Percentiles rank a stretch among this genome's conserved stretches.
These are phyloP conservation scores for Parnassius smintheus DNA, from an alignment of 2,888 invertebrate genomes.

Conservation along the genomic window DNA sequence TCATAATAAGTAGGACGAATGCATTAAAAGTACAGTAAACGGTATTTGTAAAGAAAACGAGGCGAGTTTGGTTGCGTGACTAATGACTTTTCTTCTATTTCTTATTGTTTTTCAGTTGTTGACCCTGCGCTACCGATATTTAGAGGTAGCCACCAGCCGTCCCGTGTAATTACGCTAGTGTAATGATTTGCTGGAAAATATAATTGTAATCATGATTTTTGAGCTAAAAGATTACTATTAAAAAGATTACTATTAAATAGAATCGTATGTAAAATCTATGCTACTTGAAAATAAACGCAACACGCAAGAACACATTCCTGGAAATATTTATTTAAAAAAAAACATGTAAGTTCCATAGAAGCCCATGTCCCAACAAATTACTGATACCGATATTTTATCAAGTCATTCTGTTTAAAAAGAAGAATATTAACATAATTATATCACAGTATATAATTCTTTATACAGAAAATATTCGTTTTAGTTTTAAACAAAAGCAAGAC, in stretches of 20 bases:
- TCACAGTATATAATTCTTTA: no score
- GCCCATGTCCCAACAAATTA: no score
- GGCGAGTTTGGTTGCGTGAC: conserved; percentile 63
- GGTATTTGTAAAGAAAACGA: conserved; percentile 30
- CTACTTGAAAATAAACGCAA: no score
- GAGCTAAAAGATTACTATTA: conserved; percentile 6
- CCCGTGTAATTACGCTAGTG: conserved; percentile 61
- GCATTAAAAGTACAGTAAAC: conserved; percentile 42
- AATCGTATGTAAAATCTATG: no score
- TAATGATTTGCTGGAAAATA: conserved; percentile 64
- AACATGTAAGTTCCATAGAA: no score
- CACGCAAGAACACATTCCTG: no score
- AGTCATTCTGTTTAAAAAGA: background rate
- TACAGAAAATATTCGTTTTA: background rate
- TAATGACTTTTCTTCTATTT: conserved; percentile 72
- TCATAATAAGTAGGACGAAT: conserved; percentile 33
- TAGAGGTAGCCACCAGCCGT: conserved; percentile 45
- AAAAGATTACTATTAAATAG: no score
- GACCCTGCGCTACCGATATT: conserved; percentile 70
- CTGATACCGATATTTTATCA: no score
- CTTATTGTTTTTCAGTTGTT: conserved; percentile 77
- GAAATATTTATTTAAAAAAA: no score
- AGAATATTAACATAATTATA: background rate
- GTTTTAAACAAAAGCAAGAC: conserved; percentile 9
- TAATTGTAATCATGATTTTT: conserved; percentile 41